These are phyloP conservation scores for Pterocles gutturalis DNA, from an alignment of 2,113 vertebrate genomes.

Conservation along the genomic window DNA sequence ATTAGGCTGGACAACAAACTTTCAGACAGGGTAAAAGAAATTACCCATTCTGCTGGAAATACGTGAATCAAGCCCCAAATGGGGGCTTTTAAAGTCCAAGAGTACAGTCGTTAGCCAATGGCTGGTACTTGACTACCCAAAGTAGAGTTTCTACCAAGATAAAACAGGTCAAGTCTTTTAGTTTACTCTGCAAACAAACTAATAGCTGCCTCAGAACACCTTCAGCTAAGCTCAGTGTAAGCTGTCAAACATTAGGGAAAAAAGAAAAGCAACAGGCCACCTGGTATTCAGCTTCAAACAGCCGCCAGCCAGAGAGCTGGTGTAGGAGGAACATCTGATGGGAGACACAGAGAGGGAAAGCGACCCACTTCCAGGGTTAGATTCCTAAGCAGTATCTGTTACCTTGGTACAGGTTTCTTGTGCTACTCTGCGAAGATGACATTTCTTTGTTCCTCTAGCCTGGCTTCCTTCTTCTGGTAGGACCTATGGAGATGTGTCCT, in stretches of 20 bases:
- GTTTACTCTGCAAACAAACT: neutral
- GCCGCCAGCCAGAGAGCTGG: neutral
- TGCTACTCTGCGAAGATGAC: rapidly evolving
- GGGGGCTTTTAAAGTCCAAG: too few species aligned
- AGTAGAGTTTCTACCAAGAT: neutral
- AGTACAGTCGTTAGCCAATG: neutral
- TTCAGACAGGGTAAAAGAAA: neutral
- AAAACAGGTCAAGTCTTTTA: neutral
- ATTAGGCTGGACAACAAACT: neutral
- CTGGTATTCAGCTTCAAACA: neutral
- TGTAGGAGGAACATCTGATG: neutral
- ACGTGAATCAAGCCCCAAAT: rapidly evolving
- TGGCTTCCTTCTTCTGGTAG: neutral
- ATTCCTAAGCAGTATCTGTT: neutral
- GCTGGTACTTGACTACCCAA: neutral
- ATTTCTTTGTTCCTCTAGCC: neutral
- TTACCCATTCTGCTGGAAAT: neutral
- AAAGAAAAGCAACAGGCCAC: neutral
- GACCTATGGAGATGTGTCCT: neutral
- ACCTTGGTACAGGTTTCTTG: neutral
- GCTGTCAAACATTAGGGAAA: neutral
- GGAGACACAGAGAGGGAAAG: neutral
- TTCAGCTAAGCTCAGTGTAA: neutral
- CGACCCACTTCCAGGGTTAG: rapidly evolving
- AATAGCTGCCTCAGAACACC: neutral